These are phyloP conservation scores for Chaetops frenatus DNA, from an alignment of 2,113 vertebrate genomes.

Conservation along the genomic window DNA sequence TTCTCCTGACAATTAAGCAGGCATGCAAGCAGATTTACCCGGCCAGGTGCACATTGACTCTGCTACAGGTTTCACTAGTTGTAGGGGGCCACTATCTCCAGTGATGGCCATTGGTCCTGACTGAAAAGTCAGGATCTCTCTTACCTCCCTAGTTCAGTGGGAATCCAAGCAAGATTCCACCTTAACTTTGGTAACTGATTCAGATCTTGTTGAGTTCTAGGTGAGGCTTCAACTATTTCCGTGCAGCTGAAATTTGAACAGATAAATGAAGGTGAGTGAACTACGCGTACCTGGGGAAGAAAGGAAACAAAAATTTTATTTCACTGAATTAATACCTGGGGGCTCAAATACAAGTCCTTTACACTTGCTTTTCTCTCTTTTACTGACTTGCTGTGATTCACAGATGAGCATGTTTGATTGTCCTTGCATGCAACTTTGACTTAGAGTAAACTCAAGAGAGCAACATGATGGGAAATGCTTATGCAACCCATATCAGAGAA, in stretches of 20 bases:
- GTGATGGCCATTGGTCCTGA: too few relatives aligned
- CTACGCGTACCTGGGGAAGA: fast-evolving
- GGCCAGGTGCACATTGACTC: background rate
- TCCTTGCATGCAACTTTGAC: background rate
- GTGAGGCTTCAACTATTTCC: background rate
- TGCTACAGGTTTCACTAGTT: fast-evolving
- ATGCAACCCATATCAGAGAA: background rate
- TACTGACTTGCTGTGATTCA: background rate
- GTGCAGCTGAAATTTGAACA: background rate
- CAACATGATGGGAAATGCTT: background rate
- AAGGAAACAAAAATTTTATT: background rate
- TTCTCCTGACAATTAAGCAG: background rate
- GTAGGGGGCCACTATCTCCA: background rate
- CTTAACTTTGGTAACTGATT: background rate
- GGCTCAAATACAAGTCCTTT: background rate
- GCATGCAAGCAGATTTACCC: background rate
- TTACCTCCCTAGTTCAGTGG: background rate
- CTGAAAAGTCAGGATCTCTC: background rate
- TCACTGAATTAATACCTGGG: background rate
- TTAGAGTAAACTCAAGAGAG: background rate
- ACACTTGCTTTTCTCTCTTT: background rate
- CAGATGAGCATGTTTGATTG: background rate
- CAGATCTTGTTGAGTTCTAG: background rate
- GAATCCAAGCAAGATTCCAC: background rate
- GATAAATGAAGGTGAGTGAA: background rate